These are phyloP conservation scores for Pyrocoelia pectoralis DNA, from an alignment of 2,888 invertebrate species.

Conservation along the genomic window DNA sequence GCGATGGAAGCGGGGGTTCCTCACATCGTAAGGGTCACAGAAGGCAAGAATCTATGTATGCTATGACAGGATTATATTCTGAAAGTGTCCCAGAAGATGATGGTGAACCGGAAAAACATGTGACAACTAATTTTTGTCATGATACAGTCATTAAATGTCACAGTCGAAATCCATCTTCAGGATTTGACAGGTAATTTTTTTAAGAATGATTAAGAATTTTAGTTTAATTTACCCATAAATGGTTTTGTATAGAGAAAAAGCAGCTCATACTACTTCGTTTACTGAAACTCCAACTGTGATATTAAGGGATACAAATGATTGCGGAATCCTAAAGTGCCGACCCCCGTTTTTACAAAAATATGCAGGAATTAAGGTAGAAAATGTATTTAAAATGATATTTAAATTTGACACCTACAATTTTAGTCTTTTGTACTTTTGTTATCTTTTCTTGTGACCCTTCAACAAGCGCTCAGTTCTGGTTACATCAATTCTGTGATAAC, in stretches of 20 bases:
- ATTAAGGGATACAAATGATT: slow-evolving; percentile 78
- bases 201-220: background rate
- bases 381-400: background rate
- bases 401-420: slow-evolving; percentile 46
- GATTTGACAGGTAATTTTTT: slow-evolving; percentile 69
- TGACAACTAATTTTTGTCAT: slow-evolving; percentile 53
- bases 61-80: slow-evolving; percentile 86
- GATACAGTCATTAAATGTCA: slow-evolving; percentile 73
- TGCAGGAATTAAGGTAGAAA: slow-evolving; percentile 83
- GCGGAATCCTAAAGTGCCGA: slow-evolving; percentile 87
- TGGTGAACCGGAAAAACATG: slow-evolving; percentile 61
- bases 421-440: slow-evolving; percentile 89
- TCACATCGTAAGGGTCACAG: slow-evolving; percentile 59
- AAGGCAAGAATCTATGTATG: slow-evolving; percentile 89
- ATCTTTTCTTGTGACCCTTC: slow-evolving; percentile 88
- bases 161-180: slow-evolving; percentile 81
- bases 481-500: slow-evolving; percentile 96
- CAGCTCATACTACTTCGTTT: slow-evolving; percentile 66
- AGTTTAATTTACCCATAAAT: no score
- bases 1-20: slow-evolving; percentile 28
- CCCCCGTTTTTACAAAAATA: slow-evolving; percentile 86
- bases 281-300: slow-evolving; percentile 67
- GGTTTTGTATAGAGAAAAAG: slow-evolving; percentile 64
- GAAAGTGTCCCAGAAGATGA: slow-evolving; percentile 72
- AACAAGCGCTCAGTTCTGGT: slow-evolving; percentile 90